Evolutionary conservation across 2,797 vertebrate species (phyloP).

Genomic region (Cephalopachus bancanus): DNA sequence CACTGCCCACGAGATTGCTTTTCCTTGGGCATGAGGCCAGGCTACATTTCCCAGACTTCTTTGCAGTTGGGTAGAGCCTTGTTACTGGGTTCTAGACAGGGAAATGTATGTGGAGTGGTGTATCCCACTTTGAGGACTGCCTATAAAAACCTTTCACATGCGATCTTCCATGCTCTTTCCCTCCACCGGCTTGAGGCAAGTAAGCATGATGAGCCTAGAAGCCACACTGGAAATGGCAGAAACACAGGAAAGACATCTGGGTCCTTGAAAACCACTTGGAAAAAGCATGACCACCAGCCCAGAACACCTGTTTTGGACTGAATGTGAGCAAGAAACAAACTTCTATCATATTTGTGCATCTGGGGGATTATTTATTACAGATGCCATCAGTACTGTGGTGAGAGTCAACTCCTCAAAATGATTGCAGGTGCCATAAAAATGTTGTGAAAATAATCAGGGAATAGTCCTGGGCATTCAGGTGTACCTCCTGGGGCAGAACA

Average conservation of each 20-base stretch:
- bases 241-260: neutral
- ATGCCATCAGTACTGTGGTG: neutral
- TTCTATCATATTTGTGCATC: neutral
- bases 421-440: neutral
- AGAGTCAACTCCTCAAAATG: slow-evolving; percentile 40
- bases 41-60: slow-evolving; percentile 40
- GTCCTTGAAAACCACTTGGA: neutral
- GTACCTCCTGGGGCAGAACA: neutral
- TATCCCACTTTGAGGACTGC: neutral
- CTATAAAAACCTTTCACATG: neutral
- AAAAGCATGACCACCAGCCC: neutral
- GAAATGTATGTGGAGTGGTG: neutral
- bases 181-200: neutral
- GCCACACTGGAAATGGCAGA: neutral
- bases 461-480: neutral
- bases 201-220: neutral
- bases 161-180: neutral
- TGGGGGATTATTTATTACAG: neutral
- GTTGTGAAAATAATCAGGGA: neutral
- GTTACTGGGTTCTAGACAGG: neutral
- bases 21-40: neutral
- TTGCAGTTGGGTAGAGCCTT: neutral
- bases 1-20: neutral
- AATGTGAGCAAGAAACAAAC: neutral
- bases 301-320: neutral